These are phyloP conservation scores for Limnephilus rhombicus DNA, from an alignment of 2,888 invertebrate genomes.

Conservation along the genomic window DNA sequence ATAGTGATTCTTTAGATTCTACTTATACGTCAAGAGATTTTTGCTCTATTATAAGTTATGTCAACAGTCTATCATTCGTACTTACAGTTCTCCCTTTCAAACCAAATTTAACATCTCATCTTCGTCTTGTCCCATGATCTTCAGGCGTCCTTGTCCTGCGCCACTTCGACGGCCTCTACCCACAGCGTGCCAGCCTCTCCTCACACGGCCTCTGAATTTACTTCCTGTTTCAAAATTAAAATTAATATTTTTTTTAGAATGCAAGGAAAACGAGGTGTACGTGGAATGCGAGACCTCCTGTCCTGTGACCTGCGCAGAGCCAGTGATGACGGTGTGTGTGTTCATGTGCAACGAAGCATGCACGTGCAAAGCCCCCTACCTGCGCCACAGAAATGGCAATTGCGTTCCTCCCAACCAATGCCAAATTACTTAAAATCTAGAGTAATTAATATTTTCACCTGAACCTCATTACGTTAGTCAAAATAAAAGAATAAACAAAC, in stretches of 20 bases:
- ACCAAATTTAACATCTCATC: too few species aligned
- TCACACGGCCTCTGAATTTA: too few species aligned
- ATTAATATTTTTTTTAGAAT: background rate
- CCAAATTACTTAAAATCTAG: background rate
- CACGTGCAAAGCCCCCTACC: conserved; percentile 33
- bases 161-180: too few species aligned
- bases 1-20: too few species aligned
- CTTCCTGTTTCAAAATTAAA: background rate
- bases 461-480: background rate
- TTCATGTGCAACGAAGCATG: conserved; percentile 52
- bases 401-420: conserved; percentile 39
- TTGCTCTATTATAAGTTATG: too few species aligned
- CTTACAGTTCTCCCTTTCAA: too few species aligned
- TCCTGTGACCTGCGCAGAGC: conserved; percentile 52
- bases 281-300: conserved; percentile 44
- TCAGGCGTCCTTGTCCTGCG: too few species aligned
- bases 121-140: too few species aligned
- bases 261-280: conserved; percentile 51
- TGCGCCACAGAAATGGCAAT: conserved; percentile 45
- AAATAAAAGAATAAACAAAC: background rate
- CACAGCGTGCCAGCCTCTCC: too few species aligned
- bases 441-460: background rate
- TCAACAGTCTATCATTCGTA: too few species aligned
- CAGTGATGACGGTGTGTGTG: conserved; percentile 27
- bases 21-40: too few species aligned